Percentiles rank a stretch among this genome's conserved stretches.
phyloP scores from a whole-genome alignment of 2,113 vertebrate genomes.

The Callaeas wilsoni region DNA sequence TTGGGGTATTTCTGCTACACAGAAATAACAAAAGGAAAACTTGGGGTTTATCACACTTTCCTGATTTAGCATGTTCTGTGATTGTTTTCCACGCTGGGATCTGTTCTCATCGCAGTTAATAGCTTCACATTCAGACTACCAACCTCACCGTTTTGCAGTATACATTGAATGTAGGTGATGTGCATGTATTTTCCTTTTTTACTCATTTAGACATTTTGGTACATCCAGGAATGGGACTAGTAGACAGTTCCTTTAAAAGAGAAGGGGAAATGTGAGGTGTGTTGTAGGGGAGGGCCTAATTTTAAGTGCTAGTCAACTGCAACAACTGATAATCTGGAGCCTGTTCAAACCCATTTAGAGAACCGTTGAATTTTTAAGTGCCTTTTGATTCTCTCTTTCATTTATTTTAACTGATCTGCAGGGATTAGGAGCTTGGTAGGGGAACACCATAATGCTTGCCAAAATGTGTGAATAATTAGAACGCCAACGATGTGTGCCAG shows the following conservation, averaged over 20 bases:
- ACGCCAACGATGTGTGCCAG: conserved; percentile 84
- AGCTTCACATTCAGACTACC: background rate
- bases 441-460: conserved; percentile 85
- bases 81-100: background rate
- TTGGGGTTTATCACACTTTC: background rate
- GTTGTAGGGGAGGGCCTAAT: conserved; percentile 56
- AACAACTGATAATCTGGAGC: conserved; percentile 81
- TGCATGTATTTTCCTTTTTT: background rate
- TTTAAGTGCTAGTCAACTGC: conserved; percentile 77
- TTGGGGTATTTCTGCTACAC: background rate
- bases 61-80: background rate
- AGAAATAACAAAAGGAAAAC: background rate
- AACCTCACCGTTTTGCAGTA: background rate
- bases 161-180: background rate
- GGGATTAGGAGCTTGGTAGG: conserved; percentile 93
- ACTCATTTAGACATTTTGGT: background rate
- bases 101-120: background rate
- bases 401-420: conserved; percentile 97
- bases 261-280: conserved; percentile 17
- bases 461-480: conserved; percentile 98
- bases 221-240: background rate
- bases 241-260: conserved; percentile 2
- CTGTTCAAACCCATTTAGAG: conserved; percentile 90
- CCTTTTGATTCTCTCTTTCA: conserved; percentile 95
- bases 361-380: conserved; percentile 84